Conservation (phyloP, 2,113 vertebrate genomes). For the Dasyornis broadbenti region DNA sequence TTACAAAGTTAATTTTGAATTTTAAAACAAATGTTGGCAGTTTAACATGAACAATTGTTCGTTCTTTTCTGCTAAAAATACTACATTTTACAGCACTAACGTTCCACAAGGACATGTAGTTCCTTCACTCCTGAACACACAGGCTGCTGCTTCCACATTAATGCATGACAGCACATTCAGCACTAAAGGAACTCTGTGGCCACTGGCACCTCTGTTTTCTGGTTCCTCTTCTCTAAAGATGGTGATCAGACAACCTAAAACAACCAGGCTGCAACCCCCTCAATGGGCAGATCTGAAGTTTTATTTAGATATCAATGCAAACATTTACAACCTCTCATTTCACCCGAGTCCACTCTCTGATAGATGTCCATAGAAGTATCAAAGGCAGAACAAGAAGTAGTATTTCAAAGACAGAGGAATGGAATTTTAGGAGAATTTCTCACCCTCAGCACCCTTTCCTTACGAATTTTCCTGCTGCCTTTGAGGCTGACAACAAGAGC, state of each 20-base stretch:
- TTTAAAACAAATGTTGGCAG: not conserved
- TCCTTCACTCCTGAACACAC: not conserved
- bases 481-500: not conserved
- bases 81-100: not conserved
- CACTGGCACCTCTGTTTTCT: not conserved
- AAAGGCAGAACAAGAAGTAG: not conserved
- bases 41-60: not conserved
- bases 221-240: not conserved
- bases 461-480: not conserved
- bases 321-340: not conserved
- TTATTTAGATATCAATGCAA: not conserved
- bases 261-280: not conserved
- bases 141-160: not conserved
- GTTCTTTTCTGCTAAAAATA: not conserved
- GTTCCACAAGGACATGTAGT: not conserved
- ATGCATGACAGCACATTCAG: not conserved
- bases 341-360: not conserved
- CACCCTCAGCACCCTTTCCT: not conserved
- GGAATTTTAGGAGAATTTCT: not conserved
- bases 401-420: not conserved
- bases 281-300: not conserved
- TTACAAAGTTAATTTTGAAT: not conserved
- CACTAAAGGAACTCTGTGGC: not conserved
- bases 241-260: not conserved
- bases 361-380: not conserved